These are phyloP conservation scores for Mormyrus lacerda DNA, from an alignment of 2,113 vertebrate species.

Conservation along the genomic window DNA sequence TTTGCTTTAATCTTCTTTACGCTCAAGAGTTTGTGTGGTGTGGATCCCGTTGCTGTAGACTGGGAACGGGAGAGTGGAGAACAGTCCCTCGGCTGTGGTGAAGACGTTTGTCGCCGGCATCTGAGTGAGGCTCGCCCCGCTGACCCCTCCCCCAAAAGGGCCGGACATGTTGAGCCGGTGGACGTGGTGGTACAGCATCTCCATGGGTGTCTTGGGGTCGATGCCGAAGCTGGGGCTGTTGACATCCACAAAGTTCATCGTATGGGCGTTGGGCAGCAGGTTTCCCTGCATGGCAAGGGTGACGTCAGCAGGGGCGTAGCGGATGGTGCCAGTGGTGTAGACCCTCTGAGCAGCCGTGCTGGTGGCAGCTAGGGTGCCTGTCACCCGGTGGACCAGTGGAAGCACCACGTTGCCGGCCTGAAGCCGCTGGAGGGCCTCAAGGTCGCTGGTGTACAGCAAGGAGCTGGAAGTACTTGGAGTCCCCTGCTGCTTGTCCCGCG, in stretches of 20 bases:
- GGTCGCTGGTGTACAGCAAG: constrained; percentile 88
- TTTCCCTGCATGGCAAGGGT: constrained; percentile 94
- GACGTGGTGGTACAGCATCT: constrained; percentile 99
- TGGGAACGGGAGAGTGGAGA: constrained; percentile 95
- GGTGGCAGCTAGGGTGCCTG: constrained; percentile 79
- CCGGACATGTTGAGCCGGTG: constrained; percentile 97
- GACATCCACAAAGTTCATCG: constrained; percentile 95
- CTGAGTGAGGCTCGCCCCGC: constrained; percentile 80
- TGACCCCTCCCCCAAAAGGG: constrained; percentile 77
- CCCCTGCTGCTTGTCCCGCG: constrained; percentile 88
- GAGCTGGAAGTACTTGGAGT: constrained; percentile 78
- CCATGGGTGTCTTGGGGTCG: constrained; percentile 99
- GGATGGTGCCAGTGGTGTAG: constrained; percentile 98
- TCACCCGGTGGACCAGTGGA: constrained; percentile 90
- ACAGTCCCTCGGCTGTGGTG: constrained; percentile 94
- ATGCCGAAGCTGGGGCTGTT: constrained; percentile 84
- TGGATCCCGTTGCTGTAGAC: constrained; percentile 99
- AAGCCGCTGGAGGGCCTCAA: constrained; percentile 92
- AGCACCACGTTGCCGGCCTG: constrained; percentile 93
- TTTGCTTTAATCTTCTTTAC: constrained; percentile 88
- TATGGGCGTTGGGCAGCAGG: constrained; percentile 83
- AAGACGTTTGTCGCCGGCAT: constrained; percentile 91
- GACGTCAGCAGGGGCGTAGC: constrained; percentile 95
- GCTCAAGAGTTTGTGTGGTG: constrained; percentile 89
- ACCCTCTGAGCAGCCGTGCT: constrained; percentile 85